These are phyloP conservation scores for Himalopsyche japonica DNA, from an alignment of 2,888 invertebrate species.

Conservation along the genomic window DNA sequence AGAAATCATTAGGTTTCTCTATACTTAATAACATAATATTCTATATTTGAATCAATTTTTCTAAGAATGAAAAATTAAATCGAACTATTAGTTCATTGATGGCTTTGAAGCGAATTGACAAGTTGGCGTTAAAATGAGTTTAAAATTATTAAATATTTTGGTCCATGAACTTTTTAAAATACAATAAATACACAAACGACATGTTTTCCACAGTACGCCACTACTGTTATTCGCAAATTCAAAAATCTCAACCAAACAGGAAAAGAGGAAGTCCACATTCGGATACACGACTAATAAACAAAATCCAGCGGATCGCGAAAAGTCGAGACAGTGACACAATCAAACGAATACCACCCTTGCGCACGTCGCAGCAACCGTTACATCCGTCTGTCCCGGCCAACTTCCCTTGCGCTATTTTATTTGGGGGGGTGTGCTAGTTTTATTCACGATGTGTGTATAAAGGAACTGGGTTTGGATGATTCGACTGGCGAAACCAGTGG, in stretches of 20 bases:
- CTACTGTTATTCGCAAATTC: conserved; percentile 16
- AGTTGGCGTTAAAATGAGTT: too few relatives aligned
- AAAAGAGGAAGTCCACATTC: conserved; percentile 36
- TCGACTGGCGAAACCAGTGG: conserved; percentile 29
- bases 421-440: conserved; percentile 14
- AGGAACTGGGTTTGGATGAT: conserved; percentile 27
- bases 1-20: too few relatives aligned
- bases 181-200: not conserved
- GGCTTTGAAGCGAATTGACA: too few relatives aligned
- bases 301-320: conserved; percentile 14
- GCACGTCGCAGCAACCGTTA: not conserved
- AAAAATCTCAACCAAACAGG: conserved; percentile 30
- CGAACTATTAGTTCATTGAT: too few relatives aligned
- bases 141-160: too few relatives aligned
- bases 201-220: not conserved
- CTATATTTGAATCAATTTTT: too few relatives aligned
- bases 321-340: not conserved
- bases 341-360: not conserved
- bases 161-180: too few relatives aligned
- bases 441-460: conserved; percentile 33
- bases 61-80: too few relatives aligned
- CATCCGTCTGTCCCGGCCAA: not conserved
- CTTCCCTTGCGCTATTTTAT: conserved; percentile 2
- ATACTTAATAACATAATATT: too few relatives aligned
- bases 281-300: conserved; percentile 35